phyloP scores from a whole-genome alignment of 35 echinoderm and acorn worm species.

The Nesometra sesokonis region DNA sequence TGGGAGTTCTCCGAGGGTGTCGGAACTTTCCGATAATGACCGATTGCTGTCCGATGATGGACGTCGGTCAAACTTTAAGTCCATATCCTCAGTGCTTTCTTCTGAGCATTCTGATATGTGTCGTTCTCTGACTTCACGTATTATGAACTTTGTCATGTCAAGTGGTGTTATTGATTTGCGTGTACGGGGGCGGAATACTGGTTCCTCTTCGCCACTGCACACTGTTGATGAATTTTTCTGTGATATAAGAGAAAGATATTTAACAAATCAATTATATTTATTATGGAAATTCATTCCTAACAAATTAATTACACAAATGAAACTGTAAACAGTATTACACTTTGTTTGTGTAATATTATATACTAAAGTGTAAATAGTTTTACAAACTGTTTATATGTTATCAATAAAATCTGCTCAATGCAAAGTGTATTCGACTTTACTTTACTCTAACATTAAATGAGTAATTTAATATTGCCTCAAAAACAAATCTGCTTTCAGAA shows the following conservation, averaged over 20 bases:
- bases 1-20: neutral
- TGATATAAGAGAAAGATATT: neutral
- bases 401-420: no score
- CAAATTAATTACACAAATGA: no score
- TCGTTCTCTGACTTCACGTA: constrained; percentile 38
- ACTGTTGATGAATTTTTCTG: constrained; percentile 73
- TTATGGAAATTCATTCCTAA: no score
- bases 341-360: no score
- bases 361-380: no score
- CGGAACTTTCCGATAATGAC: neutral
- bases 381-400: no score
- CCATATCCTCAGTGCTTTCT: neutral
- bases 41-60: neutral
- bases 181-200: constrained; percentile 29
- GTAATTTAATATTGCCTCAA: no score
- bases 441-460: no score
- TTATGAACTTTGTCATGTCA: constrained; percentile 74
- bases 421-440: no score
- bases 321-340: no score
- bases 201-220: constrained; percentile 58
- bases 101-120: constrained; percentile 61
- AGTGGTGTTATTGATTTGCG: constrained; percentile 81
- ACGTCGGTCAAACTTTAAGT: neutral
- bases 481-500: no score
- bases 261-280: neutral